phyloP scores from a whole-genome alignment of 2,888 invertebrate genomes.

The Cheilosia impressa region DNA sequence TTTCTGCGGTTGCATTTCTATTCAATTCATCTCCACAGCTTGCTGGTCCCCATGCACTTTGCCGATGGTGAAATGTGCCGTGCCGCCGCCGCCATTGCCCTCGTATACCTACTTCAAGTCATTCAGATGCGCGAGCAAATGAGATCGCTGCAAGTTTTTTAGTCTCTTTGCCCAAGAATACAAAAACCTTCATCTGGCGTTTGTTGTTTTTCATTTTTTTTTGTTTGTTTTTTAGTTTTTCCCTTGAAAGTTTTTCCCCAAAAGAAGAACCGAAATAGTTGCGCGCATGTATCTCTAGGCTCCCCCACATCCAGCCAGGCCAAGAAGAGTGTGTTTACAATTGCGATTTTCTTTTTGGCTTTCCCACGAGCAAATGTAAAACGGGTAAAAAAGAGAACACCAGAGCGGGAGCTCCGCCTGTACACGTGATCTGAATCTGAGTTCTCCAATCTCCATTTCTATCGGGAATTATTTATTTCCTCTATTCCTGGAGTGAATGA shows the following conservation, averaged over 20 bases:
- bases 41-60: neutral
- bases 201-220: neutral
- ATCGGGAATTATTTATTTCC: constrained; percentile 61
- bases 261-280: constrained; percentile 65
- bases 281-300: constrained; percentile 66
- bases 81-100: constrained; percentile 64
- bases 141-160: constrained; percentile 69
- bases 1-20: constrained; percentile 68
- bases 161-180: constrained; percentile 28
- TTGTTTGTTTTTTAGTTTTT: constrained; percentile 53
- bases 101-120: constrained; percentile 26
- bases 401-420: constrained; percentile 80
- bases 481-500: constrained; percentile 51
- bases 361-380: constrained; percentile 72
- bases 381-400: constrained; percentile 78
- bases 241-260: constrained; percentile 52
- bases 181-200: neutral
- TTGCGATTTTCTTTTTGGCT: constrained; percentile 67
- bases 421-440: constrained; percentile 68
- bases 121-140: constrained; percentile 68
- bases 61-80: neutral
- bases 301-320: constrained; percentile 15
- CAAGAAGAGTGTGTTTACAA: constrained; percentile 70
- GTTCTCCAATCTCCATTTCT: constrained; percentile 63
- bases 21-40: constrained; percentile 13